Conservation (phyloP, 2,113 vertebrate genomes). For the Numenius arquata region DNA sequence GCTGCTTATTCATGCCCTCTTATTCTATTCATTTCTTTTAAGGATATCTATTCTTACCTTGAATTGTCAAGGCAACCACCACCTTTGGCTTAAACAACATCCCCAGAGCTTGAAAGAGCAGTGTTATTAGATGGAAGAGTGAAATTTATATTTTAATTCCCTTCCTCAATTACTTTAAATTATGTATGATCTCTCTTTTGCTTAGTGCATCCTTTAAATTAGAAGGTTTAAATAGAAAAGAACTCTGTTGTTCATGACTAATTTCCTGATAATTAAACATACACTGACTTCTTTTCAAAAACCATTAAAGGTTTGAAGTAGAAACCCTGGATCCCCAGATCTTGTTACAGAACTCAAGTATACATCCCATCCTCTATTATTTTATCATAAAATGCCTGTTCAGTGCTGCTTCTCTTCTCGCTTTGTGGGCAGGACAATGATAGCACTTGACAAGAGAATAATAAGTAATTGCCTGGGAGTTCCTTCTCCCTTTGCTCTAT, state of each 20-base stretch:
- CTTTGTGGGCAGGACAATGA: not conserved
- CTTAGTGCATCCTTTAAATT: slow-evolving; percentile 39
- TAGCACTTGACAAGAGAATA: not conserved
- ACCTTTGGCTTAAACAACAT: not conserved
- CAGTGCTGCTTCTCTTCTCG: not conserved
- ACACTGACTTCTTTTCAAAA: not conserved
- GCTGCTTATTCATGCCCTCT: not conserved
- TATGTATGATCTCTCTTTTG: slow-evolving; percentile 3
- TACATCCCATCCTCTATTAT: not conserved
- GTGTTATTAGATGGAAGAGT: not conserved
- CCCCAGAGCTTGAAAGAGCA: not conserved
- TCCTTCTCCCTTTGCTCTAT: not conserved
- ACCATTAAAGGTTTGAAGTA: not conserved
- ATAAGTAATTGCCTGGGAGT: not conserved
- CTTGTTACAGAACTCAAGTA: not conserved
- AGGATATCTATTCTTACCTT: not conserved
- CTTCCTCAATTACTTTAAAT: slow-evolving; percentile 51
- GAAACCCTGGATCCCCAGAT: not conserved
- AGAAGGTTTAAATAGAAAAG: slow-evolving; percentile 28
- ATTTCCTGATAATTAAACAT: slow-evolving; percentile 39
- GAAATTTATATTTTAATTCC: slow-evolving; percentile 39
- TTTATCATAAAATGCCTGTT: not conserved
- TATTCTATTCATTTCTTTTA: not conserved
- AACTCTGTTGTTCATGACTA: not conserved
- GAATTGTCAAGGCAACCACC: slow-evolving; percentile 10